These are phyloP conservation scores for Nyctibius bracteatus DNA, from an alignment of 2,113 vertebrate species.

Conservation along the genomic window DNA sequence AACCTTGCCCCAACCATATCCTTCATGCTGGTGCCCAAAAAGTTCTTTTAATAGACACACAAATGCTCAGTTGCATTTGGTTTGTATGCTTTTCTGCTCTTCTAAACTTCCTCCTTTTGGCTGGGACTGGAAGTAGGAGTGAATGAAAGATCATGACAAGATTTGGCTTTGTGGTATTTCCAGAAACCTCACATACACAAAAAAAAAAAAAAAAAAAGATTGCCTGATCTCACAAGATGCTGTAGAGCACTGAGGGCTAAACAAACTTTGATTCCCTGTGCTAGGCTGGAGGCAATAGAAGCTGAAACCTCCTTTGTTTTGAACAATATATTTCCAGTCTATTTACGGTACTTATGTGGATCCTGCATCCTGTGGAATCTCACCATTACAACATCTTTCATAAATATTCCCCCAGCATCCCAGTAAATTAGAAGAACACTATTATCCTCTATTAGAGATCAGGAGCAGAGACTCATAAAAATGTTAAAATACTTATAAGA, in stretches of 20 bases:
- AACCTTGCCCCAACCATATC: constrained; percentile 1
- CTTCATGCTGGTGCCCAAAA: neutral
- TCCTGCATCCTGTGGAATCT: neutral
- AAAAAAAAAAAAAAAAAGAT: neutral
- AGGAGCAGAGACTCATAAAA: neutral
- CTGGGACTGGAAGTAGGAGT: neutral
- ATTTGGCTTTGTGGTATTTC: constrained; percentile 20
- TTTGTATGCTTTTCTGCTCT: constrained; percentile 22
- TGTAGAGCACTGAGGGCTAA: neutral
- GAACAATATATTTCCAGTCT: neutral
- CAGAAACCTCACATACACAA: neutral
- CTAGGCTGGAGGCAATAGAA: neutral
- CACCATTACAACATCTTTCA: neutral
- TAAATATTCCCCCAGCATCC: neutral
- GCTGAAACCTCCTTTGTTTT: neutral
- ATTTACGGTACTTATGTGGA: neutral
- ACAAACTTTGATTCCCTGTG: neutral
- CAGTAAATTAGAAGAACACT: neutral
- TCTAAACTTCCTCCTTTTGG: constrained; percentile 11
- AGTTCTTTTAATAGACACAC: neutral
- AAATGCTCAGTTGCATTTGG: neutral
- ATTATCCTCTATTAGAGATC: neutral
- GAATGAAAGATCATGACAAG: neutral
- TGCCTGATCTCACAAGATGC: neutral
- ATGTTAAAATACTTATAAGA: neutral